A percentile compares a stretch with the other conserved stretches of the same genome.
Conservation (phyloP, 64 coral and sea anemone genomes). For the Trachythela sp. region DNA sequence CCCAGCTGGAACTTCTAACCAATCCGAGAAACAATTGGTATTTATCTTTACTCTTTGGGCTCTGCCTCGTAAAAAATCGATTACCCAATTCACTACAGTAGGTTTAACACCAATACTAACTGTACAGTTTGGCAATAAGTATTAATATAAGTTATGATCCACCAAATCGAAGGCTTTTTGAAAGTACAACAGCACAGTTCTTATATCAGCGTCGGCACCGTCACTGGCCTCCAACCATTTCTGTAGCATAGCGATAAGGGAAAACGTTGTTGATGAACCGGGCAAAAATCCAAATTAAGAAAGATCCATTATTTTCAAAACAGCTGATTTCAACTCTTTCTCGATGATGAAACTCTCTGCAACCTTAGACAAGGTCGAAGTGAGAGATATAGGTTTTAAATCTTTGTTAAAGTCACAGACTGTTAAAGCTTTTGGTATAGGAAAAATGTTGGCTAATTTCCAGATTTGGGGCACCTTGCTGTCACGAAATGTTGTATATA, state of each 20-base stretch:
- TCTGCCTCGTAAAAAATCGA: too few relatives aligned
- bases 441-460: slow-evolving; percentile 19
- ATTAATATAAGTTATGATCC: background rate
- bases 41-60: too few relatives aligned
- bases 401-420: too few relatives aligned
- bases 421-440: too few relatives aligned
- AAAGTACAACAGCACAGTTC: background rate
- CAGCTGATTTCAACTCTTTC: too few relatives aligned
- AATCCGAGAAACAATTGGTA: too few relatives aligned
- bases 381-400: too few relatives aligned
- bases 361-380: too few relatives aligned
- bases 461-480: slow-evolving; percentile 28
- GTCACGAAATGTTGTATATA: slow-evolving; percentile 10
- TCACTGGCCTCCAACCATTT: background rate
- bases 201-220: background rate
- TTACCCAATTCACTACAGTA: slow-evolving; percentile 4
- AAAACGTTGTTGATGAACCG: background rate
- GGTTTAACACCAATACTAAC: background rate
- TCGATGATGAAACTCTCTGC: too few relatives aligned
- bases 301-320: too few relatives aligned
- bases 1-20: too few relatives aligned
- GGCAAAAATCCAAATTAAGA: background rate
- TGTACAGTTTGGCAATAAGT: background rate
- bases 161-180: background rate
- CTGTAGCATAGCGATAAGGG: background rate